Evolutionary conservation across 2,888 invertebrate genomes (phyloP), one percentile per base, ranked within the genome.

Genomic region (Dolichopus griseipennis): DNA sequence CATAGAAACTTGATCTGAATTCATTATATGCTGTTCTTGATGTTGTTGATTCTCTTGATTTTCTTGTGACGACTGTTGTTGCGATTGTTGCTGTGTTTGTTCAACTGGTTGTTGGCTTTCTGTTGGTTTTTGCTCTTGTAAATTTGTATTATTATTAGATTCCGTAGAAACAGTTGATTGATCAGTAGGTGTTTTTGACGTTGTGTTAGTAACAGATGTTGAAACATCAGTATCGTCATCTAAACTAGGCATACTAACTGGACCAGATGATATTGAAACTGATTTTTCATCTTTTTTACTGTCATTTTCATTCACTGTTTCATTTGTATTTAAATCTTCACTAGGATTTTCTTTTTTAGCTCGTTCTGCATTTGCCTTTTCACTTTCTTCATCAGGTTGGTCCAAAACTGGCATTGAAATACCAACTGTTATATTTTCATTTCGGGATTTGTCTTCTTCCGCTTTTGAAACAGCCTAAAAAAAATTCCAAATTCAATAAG

Each of bases 341-440:
- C 34, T 69, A 21, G 66, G 22, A 64, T 66, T 69, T 62, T 69
- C 68, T 65, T 66, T 69, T 68, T 70, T 72, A 15, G 76, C 75
- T 15, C 70, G 74, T 63, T 10, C 21, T 2, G 74, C 74, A 62
- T 72, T 70, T 63, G 21, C 71, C 61, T 62, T 61, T 21, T 65
- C 66, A 64, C 70, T 68, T 12, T 68, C 68, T 63, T 80, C 81
- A 33, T 81, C 81, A 3, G 76, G 76, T 70, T 79, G 78, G 70
- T 82, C 82, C 64, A 82, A 72, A 61, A 78, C 76, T 0, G 82
- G 82, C 82, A 82, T 82, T 68, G 81, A 81, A 72, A 82, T 82
- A 73, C 82, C 79, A 21, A 81, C 79, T 4, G 79, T 76, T 7
- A 78, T 76, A 2, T 69, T 64, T 15, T 66, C 65, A 41, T 6